Evolutionary conservation across 2,797 vertebrate species (phyloP), one percentile per base, ranked within the genome.

Genomic region (Molothrus aeneus): DNA sequence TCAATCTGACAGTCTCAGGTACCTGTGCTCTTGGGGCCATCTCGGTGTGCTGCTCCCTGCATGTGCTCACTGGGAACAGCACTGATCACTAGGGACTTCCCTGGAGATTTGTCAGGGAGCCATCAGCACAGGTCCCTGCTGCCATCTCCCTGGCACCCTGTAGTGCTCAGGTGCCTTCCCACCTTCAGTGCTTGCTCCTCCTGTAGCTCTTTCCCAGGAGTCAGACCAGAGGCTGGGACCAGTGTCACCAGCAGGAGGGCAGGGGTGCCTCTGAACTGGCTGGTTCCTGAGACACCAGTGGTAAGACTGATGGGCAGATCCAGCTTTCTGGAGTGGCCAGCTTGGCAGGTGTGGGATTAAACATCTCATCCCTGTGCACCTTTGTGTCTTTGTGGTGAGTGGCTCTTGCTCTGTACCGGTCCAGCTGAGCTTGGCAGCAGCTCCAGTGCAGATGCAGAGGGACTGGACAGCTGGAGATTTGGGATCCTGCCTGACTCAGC

Each of bases 361-460:
- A 47, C 2, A 3, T 29, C 53, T 70, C 7, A 1, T 63, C 43
- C 51, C 47, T 1, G 0, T 42, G 74, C 47, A 51, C 50, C 42
- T 82, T 85, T 45, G 19, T 88, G 81, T 21, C 56, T 59, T 36
- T 0, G 0, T 13, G 50, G 20, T 2, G 4, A 60, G 20, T 0
- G 0, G 38, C 13, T 59, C 53, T 83, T n/a, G 17, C n/a, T 68
- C 22, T 1, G 5, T 21, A 5, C 47, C 0, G 0, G 50, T 34
- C 71, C 56, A 64, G 53, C 80, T 66, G 73, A 7, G 2, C 40
- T 47, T 3, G 0, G 36, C 80, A 68, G 73, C 77, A 53, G 53
- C 14, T 54, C 42, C 70, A 72, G 29, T 42, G 38, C 38, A 50
- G 75, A 43, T 79, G n/a, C 26, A 56, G 48, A 29, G 45, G 42